These are phyloP conservation scores for Schizaphis graminum DNA, from an alignment of 2,888 invertebrate species.

Conservation along the genomic window DNA sequence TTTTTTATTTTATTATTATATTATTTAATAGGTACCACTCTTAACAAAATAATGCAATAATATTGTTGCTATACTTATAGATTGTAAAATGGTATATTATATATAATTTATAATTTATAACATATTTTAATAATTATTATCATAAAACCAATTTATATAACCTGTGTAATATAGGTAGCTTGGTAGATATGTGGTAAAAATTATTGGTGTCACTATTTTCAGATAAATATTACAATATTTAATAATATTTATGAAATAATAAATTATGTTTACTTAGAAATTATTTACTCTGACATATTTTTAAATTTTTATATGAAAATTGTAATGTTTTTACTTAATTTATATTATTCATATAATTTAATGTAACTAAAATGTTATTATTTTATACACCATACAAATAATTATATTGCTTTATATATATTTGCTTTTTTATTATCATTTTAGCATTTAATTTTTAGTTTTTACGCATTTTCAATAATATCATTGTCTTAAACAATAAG, in stretches of 20 bases:
- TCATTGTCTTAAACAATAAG: background rate
- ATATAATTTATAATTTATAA: background rate
- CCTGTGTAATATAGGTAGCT: background rate
- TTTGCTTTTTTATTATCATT: background rate
- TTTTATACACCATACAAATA: background rate
- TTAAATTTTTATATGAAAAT: background rate
- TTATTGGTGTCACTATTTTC: background rate
- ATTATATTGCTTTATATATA: background rate
- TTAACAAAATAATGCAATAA: background rate
- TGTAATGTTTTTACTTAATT: background rate
- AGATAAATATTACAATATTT: background rate
- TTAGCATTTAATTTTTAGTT: background rate
- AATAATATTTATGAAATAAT: background rate
- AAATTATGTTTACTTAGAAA: background rate
- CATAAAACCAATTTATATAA: background rate
- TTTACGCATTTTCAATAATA: background rate
- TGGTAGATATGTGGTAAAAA: background rate
- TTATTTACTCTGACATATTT: background rate
- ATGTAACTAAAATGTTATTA: background rate
- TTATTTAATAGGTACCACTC: background rate
- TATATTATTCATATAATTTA: background rate
- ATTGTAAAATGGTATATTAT: background rate
- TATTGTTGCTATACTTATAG: background rate
- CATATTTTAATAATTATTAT: background rate
- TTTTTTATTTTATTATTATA: background rate